Conservation (phyloP, 92 coral and sea anemone species). For the Phymanthus crucifer region DNA sequence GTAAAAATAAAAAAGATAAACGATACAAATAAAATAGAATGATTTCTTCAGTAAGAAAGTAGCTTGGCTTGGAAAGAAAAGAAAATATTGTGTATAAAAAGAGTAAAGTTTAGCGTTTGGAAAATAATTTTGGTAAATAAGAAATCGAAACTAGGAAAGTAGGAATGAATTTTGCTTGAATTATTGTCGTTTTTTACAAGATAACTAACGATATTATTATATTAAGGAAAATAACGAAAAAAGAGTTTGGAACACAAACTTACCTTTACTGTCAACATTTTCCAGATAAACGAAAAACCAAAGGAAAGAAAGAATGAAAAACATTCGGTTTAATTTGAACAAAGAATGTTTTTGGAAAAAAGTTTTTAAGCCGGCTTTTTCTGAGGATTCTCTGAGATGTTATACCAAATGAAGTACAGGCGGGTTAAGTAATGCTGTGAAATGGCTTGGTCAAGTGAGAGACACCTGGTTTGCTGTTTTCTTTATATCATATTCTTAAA, state of each 20-base stretch:
- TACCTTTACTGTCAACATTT: neutral
- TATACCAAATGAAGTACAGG: no score
- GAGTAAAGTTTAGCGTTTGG: no score
- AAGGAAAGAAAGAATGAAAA: neutral
- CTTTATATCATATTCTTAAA: slow-evolving; percentile 1
- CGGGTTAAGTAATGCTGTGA: no score
- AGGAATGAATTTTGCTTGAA: no score
- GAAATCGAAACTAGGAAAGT: no score
- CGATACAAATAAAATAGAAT: neutral
- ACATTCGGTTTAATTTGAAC: neutral
- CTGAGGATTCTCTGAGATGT: no score
- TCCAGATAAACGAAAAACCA: neutral
- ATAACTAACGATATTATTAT: neutral
- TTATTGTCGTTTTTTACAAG: no score
- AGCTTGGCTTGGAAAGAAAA: no score
- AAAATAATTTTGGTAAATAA: no score
- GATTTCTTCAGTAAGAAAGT: neutral
- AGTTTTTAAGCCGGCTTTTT: no score
- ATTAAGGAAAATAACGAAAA: neutral
- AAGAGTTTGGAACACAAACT: neutral
- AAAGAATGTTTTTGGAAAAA: no score
- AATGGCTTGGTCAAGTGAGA: neutral
- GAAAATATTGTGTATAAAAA: no score
- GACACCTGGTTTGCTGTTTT: neutral
- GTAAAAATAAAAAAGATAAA: neutral